A percentile compares a stretch with the other conserved stretches of the same genome.
phyloP scores from a whole-genome alignment of 2,797 vertebrate genomes.

The Natrix natrix region DNA sequence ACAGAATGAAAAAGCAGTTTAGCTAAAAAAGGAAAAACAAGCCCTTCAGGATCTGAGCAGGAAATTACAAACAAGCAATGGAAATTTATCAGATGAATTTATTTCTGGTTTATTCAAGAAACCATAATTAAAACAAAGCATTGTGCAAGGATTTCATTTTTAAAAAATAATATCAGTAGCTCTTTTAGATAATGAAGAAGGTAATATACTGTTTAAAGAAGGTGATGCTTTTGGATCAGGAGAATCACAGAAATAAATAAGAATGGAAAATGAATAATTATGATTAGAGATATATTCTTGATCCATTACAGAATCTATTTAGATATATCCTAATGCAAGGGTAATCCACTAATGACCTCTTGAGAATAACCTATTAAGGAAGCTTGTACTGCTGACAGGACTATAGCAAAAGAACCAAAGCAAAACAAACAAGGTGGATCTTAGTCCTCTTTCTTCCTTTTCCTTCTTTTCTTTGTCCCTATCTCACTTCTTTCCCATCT shows the following conservation, averaged over 20 bases:
- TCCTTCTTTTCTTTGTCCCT: not conserved
- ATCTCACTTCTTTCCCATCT: not conserved
- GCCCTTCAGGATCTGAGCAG: not conserved
- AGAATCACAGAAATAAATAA: not conserved
- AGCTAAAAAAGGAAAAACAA: not conserved
- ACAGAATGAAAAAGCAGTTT: not conserved
- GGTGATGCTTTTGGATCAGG: not conserved
- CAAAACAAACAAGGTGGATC: not conserved
- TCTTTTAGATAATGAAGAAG: not conserved
- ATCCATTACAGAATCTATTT: not conserved
- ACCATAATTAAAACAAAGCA: not conserved
- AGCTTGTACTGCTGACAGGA: not conserved
- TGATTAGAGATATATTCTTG: not conserved
- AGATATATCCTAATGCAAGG: not conserved
- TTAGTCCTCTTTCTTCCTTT: not conserved
- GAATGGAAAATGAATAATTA: not conserved
- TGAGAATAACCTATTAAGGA: not conserved
- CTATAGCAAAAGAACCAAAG: not conserved
- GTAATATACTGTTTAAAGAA: not conserved
- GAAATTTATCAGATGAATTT: not conserved
- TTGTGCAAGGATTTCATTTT: not conserved
- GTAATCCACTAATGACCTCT: not conserved
- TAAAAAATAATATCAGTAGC: not conserved
- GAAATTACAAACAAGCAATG: not conserved
- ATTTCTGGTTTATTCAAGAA: not conserved